These are phyloP conservation scores for Epinephelus awoara DNA, from an alignment of 2,797 vertebrate genomes.

Conservation along the genomic window DNA sequence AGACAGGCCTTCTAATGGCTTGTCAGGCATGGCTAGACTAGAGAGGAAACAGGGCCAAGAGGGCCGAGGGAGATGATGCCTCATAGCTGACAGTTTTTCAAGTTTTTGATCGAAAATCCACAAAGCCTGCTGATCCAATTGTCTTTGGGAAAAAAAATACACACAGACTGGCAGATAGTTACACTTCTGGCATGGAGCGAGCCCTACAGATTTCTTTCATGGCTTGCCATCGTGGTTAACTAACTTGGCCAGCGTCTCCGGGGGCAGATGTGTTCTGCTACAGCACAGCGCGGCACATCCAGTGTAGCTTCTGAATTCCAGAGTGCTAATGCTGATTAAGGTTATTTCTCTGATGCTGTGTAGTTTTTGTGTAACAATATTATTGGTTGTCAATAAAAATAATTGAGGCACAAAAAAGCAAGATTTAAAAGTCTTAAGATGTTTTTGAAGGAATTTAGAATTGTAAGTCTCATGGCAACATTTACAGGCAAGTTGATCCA, in stretches of 20 bases:
- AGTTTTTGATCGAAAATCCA: constrained; percentile 68
- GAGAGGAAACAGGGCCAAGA: constrained; percentile 60
- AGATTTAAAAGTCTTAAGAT: background rate
- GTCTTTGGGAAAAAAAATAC: constrained; percentile 34
- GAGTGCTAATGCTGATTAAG: background rate
- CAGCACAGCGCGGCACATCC: background rate
- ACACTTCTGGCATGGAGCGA: constrained; percentile 15
- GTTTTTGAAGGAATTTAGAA: background rate
- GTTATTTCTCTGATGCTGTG: background rate
- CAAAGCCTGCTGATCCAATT: constrained; percentile 63
- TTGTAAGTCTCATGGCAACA: no score
- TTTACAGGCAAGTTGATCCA: background rate
- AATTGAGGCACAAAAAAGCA: constrained; percentile 1
- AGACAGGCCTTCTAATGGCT: constrained; percentile 66
- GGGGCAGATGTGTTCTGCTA: constrained; percentile 36
- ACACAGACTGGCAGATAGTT: constrained; percentile 32
- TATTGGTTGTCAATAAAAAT: background rate
- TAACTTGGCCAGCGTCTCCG: constrained; percentile 34
- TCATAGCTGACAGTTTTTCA: constrained; percentile 73
- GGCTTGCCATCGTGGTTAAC: constrained; percentile 52
- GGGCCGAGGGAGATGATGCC: constrained; percentile 64
- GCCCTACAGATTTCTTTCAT: constrained; percentile 50
- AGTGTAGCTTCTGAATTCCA: constrained; percentile 16
- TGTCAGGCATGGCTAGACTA: constrained; percentile 68
- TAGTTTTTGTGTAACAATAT: background rate